Evolutionary conservation across 2,888 invertebrate species (phyloP).

Genomic region (Brachypterus glaber): DNA sequence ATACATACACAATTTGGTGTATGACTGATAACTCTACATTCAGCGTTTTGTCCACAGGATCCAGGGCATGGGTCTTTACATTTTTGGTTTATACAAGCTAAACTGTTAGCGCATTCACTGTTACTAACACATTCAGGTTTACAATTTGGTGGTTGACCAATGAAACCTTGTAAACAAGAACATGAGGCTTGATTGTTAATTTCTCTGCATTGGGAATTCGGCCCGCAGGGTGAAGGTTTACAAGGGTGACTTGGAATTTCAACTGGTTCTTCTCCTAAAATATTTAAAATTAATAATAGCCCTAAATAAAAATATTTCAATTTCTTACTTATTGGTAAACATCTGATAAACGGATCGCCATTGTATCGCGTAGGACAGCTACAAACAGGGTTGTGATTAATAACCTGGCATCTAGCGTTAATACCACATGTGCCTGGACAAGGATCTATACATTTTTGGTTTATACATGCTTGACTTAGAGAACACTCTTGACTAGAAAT

Average conservation of each 20-base stretch:
- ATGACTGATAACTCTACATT: constrained; percentile 49
- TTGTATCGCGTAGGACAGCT: constrained; percentile 54
- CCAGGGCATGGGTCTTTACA: constrained; percentile 60
- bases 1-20: constrained; percentile 51
- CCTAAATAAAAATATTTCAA: constrained; percentile 3
- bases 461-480: constrained; percentile 58
- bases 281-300: constrained; percentile 1
- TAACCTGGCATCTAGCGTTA: constrained; percentile 60
- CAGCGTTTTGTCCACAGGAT: constrained; percentile 47
- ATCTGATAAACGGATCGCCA: constrained; percentile 59
- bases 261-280: constrained; percentile 23
- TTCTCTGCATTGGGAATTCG: constrained; percentile 56
- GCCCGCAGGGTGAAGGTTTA: constrained; percentile 53
- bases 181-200: constrained; percentile 54
- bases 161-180: constrained; percentile 61
- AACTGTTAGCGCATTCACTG: constrained; percentile 58
- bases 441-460: constrained; percentile 66
- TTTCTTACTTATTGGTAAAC: constrained; percentile 37
- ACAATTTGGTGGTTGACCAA: constrained; percentile 65
- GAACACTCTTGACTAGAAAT: constrained; percentile 61
- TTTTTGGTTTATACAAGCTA: constrained; percentile 65
- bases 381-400: constrained; percentile 67
- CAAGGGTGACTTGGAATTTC: constrained; percentile 39
- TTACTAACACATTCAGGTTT: constrained; percentile 68
- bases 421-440: constrained; percentile 67